Conservation (phyloP, 2,888 invertebrate genomes). For the Ormyrus nitidulus region DNA sequence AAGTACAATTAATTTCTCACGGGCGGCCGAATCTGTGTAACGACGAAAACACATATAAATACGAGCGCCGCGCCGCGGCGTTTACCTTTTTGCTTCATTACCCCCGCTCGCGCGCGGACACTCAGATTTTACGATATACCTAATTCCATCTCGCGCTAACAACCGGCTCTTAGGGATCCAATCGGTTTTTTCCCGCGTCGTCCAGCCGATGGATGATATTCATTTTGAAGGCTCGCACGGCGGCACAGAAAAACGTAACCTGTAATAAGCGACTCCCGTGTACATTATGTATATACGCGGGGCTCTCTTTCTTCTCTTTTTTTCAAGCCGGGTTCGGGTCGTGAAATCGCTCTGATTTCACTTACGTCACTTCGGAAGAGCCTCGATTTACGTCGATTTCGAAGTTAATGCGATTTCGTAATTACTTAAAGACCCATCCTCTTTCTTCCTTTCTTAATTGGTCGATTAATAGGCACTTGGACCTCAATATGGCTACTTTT, state of each 20-base stretch:
- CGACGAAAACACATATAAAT: neutral
- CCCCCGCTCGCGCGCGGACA: neutral
- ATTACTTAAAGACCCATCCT: slow-evolving; percentile 44
- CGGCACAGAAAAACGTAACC: neutral
- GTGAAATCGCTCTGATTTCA: slow-evolving; percentile 44
- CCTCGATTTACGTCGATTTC: slow-evolving; percentile 44
- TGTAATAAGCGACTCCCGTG: slow-evolving; percentile 32
- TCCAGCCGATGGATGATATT: slow-evolving; percentile 27
- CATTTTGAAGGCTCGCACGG: slow-evolving; percentile 4
- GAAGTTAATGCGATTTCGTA: slow-evolving; percentile 43
- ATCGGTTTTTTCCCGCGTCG: slow-evolving; percentile 13
- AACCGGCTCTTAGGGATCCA: slow-evolving; percentile 6
- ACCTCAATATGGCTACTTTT: neutral
- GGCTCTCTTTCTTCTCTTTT: neutral
- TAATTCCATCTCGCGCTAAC: slow-evolving; percentile 11
- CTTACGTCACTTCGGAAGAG: slow-evolving; percentile 30
- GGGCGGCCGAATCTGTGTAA: neutral
- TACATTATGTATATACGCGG: neutral
- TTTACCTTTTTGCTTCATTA: slow-evolving; percentile 5
- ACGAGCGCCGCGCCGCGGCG: neutral
- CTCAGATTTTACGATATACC: slow-evolving; percentile 35
- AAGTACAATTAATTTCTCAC: slow-evolving; percentile 26
- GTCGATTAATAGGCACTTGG: slow-evolving; percentile 39
- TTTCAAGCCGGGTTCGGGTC: neutral
- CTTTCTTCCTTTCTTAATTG: slow-evolving; percentile 43